Evolutionary conservation across 2,888 invertebrate genomes (phyloP), one percentile per base, ranked within the genome.

Genomic region (Yponomeuta evonymella): DNA sequence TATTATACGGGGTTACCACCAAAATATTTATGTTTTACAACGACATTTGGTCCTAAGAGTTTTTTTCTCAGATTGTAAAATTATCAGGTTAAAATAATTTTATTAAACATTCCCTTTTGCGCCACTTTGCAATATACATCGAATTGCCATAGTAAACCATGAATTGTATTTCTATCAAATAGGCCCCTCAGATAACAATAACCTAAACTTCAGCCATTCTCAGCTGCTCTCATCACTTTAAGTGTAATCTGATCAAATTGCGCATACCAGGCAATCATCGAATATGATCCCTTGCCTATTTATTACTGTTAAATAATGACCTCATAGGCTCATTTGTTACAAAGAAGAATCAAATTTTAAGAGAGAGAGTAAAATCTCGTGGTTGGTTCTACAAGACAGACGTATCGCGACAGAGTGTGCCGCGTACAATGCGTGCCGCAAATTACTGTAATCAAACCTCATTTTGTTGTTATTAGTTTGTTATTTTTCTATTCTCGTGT

Each of bases 391-490:
- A 43, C 15, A n/a, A 33, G 67, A 65, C 65, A 65, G 65, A 33
- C 65, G 15, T 12, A 15, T 58, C 51, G 51, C 51, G 51, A 58
- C 51, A 58, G 51, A 58, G 15, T 58, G 51, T 58, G 51, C 51
- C 51, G 12, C 67, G 70, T 33, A 33, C 36, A 33, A 68, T 73
- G 73, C 75, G 73, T 74, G 74, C 72, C 71, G 71, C 73, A 75
- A 75, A 75, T 73, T 73, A 71, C 70, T 70, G 72, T 73, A 73
- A 70, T 72, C 70, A 71, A 72, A 65, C 62, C 72, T 72, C 72
- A 74, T 75, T 75, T 71, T 73, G 71, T 30, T 72, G 72, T 71
- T 72, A 70, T 73, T 73, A 73, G 48, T 71, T 71, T 70, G 71
- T 70, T 71, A 71, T 72, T 72, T 72, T 75, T 72, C 71, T 72